Percentiles rank a stretch among this genome's conserved stretches.
Conservation (phyloP, 2,113 vertebrate species). For the Todiramphus saurophagus region DNA sequence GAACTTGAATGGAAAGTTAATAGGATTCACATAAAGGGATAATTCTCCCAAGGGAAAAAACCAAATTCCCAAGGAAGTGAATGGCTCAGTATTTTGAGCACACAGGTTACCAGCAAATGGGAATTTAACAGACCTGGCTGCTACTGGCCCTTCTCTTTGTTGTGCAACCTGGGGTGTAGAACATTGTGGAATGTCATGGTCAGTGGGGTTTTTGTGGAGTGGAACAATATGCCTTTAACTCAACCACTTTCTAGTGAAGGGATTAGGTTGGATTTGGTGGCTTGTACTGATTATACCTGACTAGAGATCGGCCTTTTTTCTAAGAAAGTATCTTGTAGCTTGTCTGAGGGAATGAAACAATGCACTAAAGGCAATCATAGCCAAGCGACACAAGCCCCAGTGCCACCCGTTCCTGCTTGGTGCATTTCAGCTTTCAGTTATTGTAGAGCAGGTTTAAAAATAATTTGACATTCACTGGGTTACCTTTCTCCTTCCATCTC, state of each 20-base stretch:
- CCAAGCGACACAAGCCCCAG: background rate
- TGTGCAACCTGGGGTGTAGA: background rate
- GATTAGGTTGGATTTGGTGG: background rate
- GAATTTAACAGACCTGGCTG: background rate
- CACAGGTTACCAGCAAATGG: background rate
- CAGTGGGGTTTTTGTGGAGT: background rate
- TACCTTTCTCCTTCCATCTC: background rate
- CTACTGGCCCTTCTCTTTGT: background rate
- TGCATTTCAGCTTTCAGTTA: background rate
- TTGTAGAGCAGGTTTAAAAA: background rate
- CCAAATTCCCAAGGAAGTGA: background rate
- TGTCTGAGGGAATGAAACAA: background rate
- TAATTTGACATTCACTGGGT: background rate
- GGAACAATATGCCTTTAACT: background rate
- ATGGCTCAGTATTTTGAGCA: slow-evolving; percentile 1
- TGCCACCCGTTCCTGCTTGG: background rate
- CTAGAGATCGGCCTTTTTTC: background rate
- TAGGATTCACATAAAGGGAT: background rate
- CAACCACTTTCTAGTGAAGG: no score
- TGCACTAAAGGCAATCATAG: background rate
- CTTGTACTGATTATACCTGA: background rate
- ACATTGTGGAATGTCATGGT: background rate
- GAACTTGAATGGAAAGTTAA: background rate
- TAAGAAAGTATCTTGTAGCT: background rate
- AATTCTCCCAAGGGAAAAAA: slow-evolving; percentile 26